A percentile compares a stretch with the other conserved stretches of the same genome.
Conservation (phyloP, 64 coral and sea anemone species). For the Anthopleura sola region DNA sequence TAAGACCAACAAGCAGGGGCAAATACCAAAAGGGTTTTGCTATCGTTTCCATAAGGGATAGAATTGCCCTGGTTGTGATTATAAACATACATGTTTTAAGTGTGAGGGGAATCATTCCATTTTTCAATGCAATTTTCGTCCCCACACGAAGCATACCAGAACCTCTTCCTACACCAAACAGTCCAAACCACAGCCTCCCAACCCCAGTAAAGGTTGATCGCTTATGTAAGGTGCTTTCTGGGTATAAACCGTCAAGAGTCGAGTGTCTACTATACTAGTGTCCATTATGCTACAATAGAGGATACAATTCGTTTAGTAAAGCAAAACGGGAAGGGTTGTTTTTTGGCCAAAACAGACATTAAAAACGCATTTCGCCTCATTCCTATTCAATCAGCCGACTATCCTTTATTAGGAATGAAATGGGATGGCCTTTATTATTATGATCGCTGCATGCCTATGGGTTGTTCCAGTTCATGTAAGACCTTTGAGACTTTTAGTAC, state of each 20-base stretch:
- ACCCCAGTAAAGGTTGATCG: conserved; percentile 39
- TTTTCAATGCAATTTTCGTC: conserved; percentile 4
- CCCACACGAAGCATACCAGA: not conserved
- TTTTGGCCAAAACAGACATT: conserved; percentile 37
- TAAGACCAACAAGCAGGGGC: too few relatives aligned
- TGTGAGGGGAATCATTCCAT: not conserved
- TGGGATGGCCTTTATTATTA: conserved; percentile 33
- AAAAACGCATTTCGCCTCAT: conserved; percentile 26
- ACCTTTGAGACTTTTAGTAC: conserved; percentile 32
- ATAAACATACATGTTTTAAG: too few relatives aligned
- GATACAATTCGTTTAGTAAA: too few relatives aligned
- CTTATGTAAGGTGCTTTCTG: conserved; percentile 11
- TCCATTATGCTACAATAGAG: too few relatives aligned
- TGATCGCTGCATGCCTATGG: conserved; percentile 24
- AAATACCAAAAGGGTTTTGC: too few relatives aligned
- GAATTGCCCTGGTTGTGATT: too few relatives aligned
- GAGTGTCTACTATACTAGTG: conserved; percentile 10
- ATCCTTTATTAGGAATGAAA: conserved; percentile 4
- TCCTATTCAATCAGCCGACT: conserved; percentile 36
- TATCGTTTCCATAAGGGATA: too few relatives aligned
- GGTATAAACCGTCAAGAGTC: conserved; percentile 3
- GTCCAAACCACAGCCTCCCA: not conserved
- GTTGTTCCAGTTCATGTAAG: conserved; percentile 19
- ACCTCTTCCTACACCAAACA: not conserved
- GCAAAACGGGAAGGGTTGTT: too few relatives aligned